A percentile compares a stretch with the other conserved stretches of the same genome.
Evolutionary conservation across 2,113 vertebrate genomes (phyloP).

Genomic region (Calyptommatus sinebrachiatus): DNA sequence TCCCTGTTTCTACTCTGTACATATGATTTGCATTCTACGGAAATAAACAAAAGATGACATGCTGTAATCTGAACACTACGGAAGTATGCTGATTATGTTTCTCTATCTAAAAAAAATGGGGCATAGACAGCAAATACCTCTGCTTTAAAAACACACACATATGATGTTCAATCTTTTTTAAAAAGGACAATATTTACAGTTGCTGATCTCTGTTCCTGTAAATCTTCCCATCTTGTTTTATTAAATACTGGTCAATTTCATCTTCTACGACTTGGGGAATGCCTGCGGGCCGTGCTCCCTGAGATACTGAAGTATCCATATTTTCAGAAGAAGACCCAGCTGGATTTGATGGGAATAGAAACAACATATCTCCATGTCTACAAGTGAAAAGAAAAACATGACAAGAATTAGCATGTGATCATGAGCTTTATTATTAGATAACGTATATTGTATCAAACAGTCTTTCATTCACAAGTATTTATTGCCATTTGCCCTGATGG

Average conservation of each 20-base stretch:
- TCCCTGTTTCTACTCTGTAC: no score
- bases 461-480: background rate
- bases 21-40: background rate
- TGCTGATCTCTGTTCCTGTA: conserved; percentile 91
- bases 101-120: background rate
- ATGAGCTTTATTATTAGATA: background rate
- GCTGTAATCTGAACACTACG: background rate
- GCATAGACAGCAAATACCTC: background rate
- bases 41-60: background rate
- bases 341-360: conserved; percentile 82
- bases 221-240: conserved; percentile 95
- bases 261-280: conserved; percentile 85
- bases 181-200: conserved; percentile 77
- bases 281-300: conserved; percentile 72
- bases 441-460: background rate
- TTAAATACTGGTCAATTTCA: conserved; percentile 93
- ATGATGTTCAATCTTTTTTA: background rate
- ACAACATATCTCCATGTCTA: conserved; percentile 96
- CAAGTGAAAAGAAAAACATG: conserved; percentile 3
- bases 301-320: conserved; percentile 87
- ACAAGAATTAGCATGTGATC: fast-evolving
- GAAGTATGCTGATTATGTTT: background rate
- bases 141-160: background rate
- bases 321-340: conserved; percentile 84
- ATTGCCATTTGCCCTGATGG: background rate